Percentiles rank a stretch among this genome's conserved stretches.
These are phyloP conservation scores for Meda fulgida DNA, from an alignment of 2,797 vertebrate species.

Conservation along the genomic window DNA sequence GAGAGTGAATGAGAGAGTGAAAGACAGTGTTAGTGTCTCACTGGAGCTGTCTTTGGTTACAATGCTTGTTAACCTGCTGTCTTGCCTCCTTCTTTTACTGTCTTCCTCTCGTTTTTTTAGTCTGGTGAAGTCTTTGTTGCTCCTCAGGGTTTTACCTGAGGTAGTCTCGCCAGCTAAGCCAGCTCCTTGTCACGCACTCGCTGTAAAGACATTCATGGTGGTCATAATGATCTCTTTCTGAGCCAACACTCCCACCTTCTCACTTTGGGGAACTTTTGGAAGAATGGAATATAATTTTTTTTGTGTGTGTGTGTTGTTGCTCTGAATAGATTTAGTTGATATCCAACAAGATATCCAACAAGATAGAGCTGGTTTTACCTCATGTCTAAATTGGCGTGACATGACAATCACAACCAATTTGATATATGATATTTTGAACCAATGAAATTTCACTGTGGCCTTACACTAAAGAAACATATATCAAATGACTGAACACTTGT, in stretches of 20 bases:
- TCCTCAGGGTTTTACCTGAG: conserved; percentile 16
- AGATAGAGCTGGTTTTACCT: neutral
- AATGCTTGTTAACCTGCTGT: conserved; percentile 46
- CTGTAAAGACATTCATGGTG: neutral
- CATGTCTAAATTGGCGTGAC: neutral
- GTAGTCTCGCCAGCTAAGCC: neutral
- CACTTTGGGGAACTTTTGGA: neutral
- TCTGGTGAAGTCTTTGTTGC: conserved; percentile 28
- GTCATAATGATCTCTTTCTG: conserved; percentile 9
- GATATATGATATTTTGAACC: neutral
- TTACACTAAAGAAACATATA: neutral
- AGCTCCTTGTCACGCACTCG: neutral
- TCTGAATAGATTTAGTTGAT: neutral
- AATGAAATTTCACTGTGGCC: neutral
- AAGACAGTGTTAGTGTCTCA: conserved; percentile 23
- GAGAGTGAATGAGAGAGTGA: conserved; percentile 1
- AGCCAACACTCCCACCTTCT: neutral
- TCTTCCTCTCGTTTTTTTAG: conserved; percentile 10
- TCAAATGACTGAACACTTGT: neutral
- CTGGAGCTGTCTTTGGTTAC: conserved; percentile 18
- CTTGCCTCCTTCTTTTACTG: conserved; percentile 24
- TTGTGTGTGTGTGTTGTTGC: neutral
- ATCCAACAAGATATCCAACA: neutral
- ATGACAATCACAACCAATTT: neutral
- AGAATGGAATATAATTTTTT: neutral